Percentiles rank a stretch among this genome's conserved stretches.
Conservation (phyloP, 2,113 vertebrate genomes). For the Rattus norvegicus region GRCr8 NC_086021.1:93774501-93775000, state of each 20-base stretch:
- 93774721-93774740: no score
- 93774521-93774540: background rate
- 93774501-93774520: background rate
- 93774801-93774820: no score
- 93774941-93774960: background rate
- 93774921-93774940: background rate
- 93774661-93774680: no score
- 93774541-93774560: background rate
- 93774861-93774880: background rate
- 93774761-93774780: no score
- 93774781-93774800: no score
- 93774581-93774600: background rate
- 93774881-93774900: background rate
- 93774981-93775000: constrained; percentile 27
- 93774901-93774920: constrained; percentile 33
- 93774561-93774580: background rate
- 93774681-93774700: no score
- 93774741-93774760: no score
- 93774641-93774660: no score
- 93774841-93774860: background rate
- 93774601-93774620: no score
- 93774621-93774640: no score
- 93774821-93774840: background rate
- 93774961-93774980: background rate
- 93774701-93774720: no score